Base-by-base conservation (phyloP, 2,888 invertebrate genomes). In the Xylota segnis region DNA sequence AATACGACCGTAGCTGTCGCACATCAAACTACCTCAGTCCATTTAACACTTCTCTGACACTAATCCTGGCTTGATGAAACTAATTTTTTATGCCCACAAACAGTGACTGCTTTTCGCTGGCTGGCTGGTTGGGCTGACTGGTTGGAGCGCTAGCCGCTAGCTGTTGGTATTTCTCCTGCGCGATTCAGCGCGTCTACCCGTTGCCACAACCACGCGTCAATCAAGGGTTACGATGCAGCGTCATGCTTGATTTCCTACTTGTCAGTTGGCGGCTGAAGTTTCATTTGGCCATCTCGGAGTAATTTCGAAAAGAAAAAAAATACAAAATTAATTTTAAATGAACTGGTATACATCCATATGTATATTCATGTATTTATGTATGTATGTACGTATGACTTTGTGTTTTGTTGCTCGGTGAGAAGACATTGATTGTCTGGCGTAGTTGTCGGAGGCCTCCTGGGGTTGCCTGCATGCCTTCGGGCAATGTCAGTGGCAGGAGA, bases 31-130 rank as follows among this genome's bases (percentile, higher is more conserved):
- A 86, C 91, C 91, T 91, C 92, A 92, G 91, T 92, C 92, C 92
- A 92, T 92, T 92, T 92, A 92, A 92, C 92, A 92, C 92, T 90
- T 91, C 91, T 92, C 90, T 91, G 92, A 92, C 92, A 91, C 90
- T 92, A 92, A 92, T 92, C 92, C 92, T 90, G 90, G 89, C 90
- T 91, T 90, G 92, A 92, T 92, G 92, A 92, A 92, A 92, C 91
- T 91, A 90, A 92, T 91, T 92, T 91, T 91, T 91, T 90, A 86
- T 86, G 82, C 86, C 86, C 82, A 86, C 86, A 86, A 86, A 86
- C 82, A 82, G 40, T 68, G 86, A 72, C 86, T 86, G 82, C 76
- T 76, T 82, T 71, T 86, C 76, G 68, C 79, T 79, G 81, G 45
- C 75, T 75, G 83, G 58, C 63, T 84, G 79, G 43, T 59, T n/a